phyloP scores from a whole-genome alignment of 2,797 vertebrate genomes.

The Falco novaeseelandiae region DNA sequence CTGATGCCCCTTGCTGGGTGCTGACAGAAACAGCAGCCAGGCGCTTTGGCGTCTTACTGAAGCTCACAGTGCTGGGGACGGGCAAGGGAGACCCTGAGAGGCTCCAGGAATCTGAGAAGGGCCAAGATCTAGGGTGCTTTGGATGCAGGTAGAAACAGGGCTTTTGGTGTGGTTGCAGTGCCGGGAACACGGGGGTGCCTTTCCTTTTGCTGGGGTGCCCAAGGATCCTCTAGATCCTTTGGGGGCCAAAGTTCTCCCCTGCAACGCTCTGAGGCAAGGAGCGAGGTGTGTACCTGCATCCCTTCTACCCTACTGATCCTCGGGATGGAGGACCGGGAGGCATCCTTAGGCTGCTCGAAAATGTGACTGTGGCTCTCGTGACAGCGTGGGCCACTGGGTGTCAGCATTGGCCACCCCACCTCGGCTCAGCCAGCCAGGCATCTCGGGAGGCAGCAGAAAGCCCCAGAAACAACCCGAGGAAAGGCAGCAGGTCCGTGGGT shows the following conservation, averaged over 20 bases:
- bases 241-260: background rate
- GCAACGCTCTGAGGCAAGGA: background rate
- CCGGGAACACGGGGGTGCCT: background rate
- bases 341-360: background rate
- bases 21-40: background rate
- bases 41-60: background rate
- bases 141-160: background rate
- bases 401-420: background rate
- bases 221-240: background rate
- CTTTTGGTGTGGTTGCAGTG: background rate
- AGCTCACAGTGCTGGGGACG: background rate
- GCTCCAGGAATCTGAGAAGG: background rate
- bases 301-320: background rate
- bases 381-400: background rate
- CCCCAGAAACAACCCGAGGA: background rate
- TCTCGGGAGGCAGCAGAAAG: background rate
- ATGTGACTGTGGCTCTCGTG: background rate
- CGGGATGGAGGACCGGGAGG: background rate
- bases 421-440: background rate
- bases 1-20: background rate
- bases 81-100: background rate
- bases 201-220: background rate
- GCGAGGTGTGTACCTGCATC: background rate
- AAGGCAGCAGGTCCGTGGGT: fast-evolving
- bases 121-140: background rate